These are phyloP conservation scores for Sinohyriopsis cumingii DNA, from an alignment of 2,888 invertebrate species.

Conservation along the genomic window DNA sequence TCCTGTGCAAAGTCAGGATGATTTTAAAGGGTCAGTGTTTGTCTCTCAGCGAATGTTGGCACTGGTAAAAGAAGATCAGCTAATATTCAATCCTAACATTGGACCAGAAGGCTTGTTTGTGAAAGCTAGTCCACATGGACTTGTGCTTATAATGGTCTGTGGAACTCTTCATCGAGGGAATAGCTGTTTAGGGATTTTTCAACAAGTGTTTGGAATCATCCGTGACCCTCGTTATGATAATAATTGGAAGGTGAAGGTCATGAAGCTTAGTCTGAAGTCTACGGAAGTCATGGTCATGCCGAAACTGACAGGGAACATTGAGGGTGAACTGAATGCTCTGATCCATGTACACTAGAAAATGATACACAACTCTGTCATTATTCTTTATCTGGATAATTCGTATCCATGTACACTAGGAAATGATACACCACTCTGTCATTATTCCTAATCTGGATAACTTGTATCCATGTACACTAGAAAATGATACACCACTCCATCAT, in stretches of 20 bases:
- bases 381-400: too few species aligned
- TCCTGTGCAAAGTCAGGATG: slow-evolving; percentile 27
- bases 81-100: slow-evolving; percentile 78
- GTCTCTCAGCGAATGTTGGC: slow-evolving; percentile 48
- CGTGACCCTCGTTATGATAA: slow-evolving; percentile 78
- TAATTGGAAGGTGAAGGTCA: slow-evolving; percentile 81
- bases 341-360: too few species aligned
- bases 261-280: slow-evolving; percentile 53
- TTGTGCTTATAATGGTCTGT: slow-evolving; percentile 78
- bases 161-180: slow-evolving; percentile 78
- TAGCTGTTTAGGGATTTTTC: slow-evolving; percentile 78
- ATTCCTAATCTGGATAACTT: too few species aligned
- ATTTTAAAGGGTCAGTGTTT: slow-evolving; percentile 37
- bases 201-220: slow-evolving; percentile 79
- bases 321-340: slow-evolving; percentile 9
- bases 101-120: slow-evolving; percentile 76
- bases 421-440: too few species aligned
- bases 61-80: slow-evolving; percentile 49
- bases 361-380: too few species aligned
- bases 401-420: too few species aligned
- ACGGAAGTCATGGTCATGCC: slow-evolving; percentile 35
- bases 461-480: too few species aligned
- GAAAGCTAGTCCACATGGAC: slow-evolving; percentile 77
- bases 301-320: slow-evolving; percentile 34
- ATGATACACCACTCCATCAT: too few species aligned